phyloP scores from a whole-genome alignment of 37 sponge, comb jelly and placozoan genomes.

The Aplysina aerophoba region DNA sequence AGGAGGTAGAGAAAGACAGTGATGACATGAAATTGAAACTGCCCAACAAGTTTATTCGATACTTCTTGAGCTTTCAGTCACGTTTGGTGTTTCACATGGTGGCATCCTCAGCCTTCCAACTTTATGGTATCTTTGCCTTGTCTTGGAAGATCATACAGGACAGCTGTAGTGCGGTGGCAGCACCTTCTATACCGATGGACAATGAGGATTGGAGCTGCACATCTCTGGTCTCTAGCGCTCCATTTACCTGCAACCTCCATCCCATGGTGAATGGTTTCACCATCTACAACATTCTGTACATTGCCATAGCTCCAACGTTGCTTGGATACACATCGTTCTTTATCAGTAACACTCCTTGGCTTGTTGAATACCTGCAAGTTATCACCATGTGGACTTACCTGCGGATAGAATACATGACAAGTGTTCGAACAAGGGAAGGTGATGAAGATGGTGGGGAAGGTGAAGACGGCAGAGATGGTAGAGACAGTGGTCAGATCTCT shows the following conservation, averaged over 20 bases:
- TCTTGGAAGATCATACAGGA: constrained; percentile 21
- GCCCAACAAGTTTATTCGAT: not conserved
- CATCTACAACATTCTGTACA: constrained; percentile 8
- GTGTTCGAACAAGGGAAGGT: no score
- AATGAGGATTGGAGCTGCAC: not conserved
- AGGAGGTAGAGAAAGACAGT: not conserved
- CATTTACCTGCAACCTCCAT: no score
- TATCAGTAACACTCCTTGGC: not conserved
- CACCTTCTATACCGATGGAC: not conserved
- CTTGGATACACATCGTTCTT: not conserved
- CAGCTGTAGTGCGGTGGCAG: not conserved
- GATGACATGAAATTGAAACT: not conserved
- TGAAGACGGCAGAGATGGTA: no score
- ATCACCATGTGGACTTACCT: not conserved
- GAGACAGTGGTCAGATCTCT: no score
- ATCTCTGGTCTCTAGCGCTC: not conserved
- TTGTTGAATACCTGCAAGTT: not conserved
- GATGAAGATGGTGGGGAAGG: no score
- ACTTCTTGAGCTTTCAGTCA: not conserved
- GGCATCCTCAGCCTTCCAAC: not conserved
- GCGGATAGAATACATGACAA: no score
- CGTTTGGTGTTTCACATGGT: not conserved
- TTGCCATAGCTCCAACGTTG: not conserved
- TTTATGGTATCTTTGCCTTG: not conserved
- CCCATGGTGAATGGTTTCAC: not conserved